Percentiles rank a stretch among this genome's conserved stretches.
phyloP scores from a whole-genome alignment of 2,888 invertebrate species.

The Agonopterix heracliana region DNA sequence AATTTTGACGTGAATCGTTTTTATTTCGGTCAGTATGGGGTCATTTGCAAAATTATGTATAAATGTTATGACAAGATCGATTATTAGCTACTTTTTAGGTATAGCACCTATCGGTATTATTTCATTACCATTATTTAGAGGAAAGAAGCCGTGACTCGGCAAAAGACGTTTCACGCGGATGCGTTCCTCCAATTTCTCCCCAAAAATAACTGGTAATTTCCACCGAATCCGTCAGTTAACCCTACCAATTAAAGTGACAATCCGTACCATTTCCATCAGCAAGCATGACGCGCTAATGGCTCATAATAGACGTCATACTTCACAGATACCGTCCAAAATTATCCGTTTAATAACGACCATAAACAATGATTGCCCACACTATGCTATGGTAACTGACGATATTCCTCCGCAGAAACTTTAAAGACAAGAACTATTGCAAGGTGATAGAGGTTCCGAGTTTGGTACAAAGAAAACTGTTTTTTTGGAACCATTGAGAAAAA shows the following conservation, averaged over 20 bases:
- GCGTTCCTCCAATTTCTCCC: no score
- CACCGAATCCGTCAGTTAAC: neutral
- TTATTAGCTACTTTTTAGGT: no score
- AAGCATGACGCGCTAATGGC: slow-evolving; percentile 16
- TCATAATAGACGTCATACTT: slow-evolving; percentile 31
- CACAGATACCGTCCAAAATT: slow-evolving; percentile 44
- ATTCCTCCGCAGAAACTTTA: slow-evolving; percentile 26
- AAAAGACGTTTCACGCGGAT: no score
- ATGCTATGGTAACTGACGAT: slow-evolving; percentile 8
- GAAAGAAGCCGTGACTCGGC: no score
- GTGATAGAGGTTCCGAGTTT: slow-evolving; percentile 20
- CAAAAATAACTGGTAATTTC: no score
- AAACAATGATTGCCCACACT: slow-evolving; percentile 38
- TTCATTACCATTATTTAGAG: no score
- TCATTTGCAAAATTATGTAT: no score
- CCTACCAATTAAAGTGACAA: neutral
- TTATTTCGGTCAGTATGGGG: no score
- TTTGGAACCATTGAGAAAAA: no score
- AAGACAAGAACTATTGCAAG: slow-evolving; percentile 34
- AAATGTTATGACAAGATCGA: no score
- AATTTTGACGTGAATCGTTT: no score
- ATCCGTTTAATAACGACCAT: slow-evolving; percentile 44
- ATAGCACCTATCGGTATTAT: no score
- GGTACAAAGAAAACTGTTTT: slow-evolving; percentile 14
- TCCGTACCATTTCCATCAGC: neutral